Evolutionary conservation across 1,140 invertebrate species (phyloP).

Genomic region (Heliothis virescens): DNA sequence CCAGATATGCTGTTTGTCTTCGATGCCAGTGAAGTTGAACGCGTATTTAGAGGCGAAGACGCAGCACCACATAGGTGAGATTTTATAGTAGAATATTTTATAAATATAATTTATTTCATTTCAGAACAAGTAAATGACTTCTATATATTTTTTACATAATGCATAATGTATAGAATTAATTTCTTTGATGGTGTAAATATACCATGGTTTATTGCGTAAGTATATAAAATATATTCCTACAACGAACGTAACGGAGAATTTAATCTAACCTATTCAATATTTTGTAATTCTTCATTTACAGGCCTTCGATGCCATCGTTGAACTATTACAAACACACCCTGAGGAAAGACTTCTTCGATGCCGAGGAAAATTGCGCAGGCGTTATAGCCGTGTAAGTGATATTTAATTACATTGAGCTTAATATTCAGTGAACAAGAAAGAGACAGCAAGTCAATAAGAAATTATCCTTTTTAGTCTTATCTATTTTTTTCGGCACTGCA

Average conservation of each 20-base stretch:
- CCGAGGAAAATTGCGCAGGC: constrained; percentile 88
- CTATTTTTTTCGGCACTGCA: no score
- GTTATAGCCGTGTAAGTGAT: constrained; percentile 93
- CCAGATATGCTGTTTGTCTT: constrained; percentile 93
- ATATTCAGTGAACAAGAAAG: not conserved
- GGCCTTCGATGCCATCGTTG: constrained; percentile 93
- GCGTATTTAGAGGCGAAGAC: constrained; percentile 92
- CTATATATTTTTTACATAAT: no score
- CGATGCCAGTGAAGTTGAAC: constrained; percentile 91
- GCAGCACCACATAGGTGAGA: constrained; percentile 88
- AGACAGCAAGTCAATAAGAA: no score
- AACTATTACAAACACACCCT: constrained; percentile 93
- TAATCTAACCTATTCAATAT: not conserved
- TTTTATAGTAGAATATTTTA: constrained; percentile 7
- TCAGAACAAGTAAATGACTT: no score
- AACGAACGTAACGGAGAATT: not conserved
- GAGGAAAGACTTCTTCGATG: constrained; percentile 91
- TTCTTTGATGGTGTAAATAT: no score
- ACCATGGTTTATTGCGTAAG: no score
- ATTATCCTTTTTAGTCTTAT: no score
- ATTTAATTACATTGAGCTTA: no score
- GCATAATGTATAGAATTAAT: not conserved
- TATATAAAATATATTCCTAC: no score
- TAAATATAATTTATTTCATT: not conserved
- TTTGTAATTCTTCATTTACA: constrained; percentile 61